Percentiles rank a stretch among this genome's conserved stretches.
phyloP scores from a whole-genome alignment of 2,797 vertebrate species.

The Galago senegalensis region DNA sequence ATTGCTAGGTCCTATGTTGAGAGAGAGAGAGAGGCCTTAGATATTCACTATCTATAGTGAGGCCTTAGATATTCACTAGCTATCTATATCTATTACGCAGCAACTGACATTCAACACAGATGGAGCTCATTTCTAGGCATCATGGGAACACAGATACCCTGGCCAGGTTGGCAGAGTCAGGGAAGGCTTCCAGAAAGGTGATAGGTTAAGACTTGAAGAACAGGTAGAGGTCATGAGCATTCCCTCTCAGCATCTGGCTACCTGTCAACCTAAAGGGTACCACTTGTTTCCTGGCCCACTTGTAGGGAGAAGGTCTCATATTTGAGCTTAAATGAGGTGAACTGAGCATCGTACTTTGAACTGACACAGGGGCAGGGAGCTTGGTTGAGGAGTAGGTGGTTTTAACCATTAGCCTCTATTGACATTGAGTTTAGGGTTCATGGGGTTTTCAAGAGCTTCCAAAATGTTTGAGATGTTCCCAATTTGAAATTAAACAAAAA shows the following conservation, averaged over 20 bases:
- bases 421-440: not conserved
- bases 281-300: not conserved
- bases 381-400: not conserved
- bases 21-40: not conserved
- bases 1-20: not conserved
- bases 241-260: not conserved
- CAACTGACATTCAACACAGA: not conserved
- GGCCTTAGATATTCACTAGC: no score
- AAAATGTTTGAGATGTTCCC: conserved; percentile 25
- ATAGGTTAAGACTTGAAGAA: not conserved
- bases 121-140: no score
- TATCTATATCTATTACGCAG: not conserved
- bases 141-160: not conserved
- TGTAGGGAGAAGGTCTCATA: not conserved
- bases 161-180: not conserved
- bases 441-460: conserved; percentile 23
- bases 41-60: not conserved
- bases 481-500: conserved; percentile 49
- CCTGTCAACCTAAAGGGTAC: not conserved
- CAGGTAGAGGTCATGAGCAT: not conserved
- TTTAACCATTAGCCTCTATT: not conserved
- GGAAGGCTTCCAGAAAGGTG: not conserved
- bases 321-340: not conserved
- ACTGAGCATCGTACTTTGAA: not conserved
- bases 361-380: not conserved